Conservation (phyloP, 2,888 invertebrate species). For the Mycalesis mineus region DNA sequence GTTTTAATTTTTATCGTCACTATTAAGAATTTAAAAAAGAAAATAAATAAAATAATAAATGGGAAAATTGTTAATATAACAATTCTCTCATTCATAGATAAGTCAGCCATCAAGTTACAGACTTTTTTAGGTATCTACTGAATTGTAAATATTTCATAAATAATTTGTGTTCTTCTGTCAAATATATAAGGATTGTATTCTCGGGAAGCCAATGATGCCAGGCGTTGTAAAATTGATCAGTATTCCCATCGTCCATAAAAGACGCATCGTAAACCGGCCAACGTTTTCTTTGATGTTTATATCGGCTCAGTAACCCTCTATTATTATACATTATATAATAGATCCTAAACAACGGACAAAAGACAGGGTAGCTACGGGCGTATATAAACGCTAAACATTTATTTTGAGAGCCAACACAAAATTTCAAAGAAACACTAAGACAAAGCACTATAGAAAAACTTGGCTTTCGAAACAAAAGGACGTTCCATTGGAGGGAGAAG, state of each 20-base stretch:
- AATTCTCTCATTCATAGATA: too few species aligned
- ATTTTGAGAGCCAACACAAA: constrained; percentile 56
- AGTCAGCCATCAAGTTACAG: too few species aligned
- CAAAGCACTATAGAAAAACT: constrained; percentile 65
- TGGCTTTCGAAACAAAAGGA: constrained; percentile 61
- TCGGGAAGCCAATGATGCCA: constrained; percentile 7
- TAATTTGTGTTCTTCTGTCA: too few species aligned
- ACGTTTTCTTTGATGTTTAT: constrained; percentile 24
- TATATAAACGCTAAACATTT: constrained; percentile 57
- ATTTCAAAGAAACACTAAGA: constrained; percentile 57
- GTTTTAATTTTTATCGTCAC: too few species aligned
- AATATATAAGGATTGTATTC: not conserved
- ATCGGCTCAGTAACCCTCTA: constrained; percentile 12
- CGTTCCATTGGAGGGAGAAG: constrained; percentile 56
- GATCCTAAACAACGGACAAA: constrained; percentile 44
- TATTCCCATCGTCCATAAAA: constrained; percentile 15
- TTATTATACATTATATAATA: constrained; percentile 29
- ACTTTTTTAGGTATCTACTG: too few species aligned
- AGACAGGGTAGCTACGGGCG: constrained; percentile 40
- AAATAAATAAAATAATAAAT: too few species aligned
- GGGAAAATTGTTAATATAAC: too few species aligned
- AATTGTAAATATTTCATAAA: too few species aligned
- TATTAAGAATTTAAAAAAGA: too few species aligned
- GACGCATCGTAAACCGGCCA: constrained; percentile 18
- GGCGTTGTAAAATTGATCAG: constrained; percentile 17